Base-by-base conservation (phyloP, 2,113 vertebrate genomes). In the Parotia lawesii region DNA sequence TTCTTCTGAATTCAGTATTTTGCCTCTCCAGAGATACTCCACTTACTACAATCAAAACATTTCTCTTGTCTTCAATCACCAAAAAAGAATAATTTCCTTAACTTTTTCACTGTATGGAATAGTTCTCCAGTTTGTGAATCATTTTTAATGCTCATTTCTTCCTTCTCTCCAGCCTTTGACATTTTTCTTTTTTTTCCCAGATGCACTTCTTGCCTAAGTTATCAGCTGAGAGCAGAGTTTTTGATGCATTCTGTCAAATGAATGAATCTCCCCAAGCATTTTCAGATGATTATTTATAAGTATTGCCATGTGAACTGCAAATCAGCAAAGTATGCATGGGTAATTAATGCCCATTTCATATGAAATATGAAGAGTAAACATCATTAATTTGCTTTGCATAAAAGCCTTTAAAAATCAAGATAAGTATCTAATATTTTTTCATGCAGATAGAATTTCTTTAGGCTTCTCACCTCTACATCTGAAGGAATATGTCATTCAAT, bases 221-320 rank as follows among this genome's bases (percentile, higher is more conserved):
- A 92, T 95, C 92, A 90, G n/a, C 75, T 66, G 66, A 94, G 48
- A 90, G 62, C 70, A 95, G 70, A 93, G 51, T 21, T 90, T 93
- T 73, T 96, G 89, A 91, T 93, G 92, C 66, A 65, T 90, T 86
- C 79, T 94, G 78, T 93, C 72, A 82, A 90, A 82, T 69, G 81
- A 94, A 78, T 91, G 44, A 93, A 90, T 89, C 53, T 95, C 84
- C 81, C 66, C 57, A 87, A 80, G 78, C 75, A 80, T 95, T 94
- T 97, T 94, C 71, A 90, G 62, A 81, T 88, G 45, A 84, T 94
- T 93, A 94, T 95, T 96, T 94, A 69, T 95, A 94, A 96, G 56
- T 62, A 91, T 78, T 83, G 78, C 78, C 25, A 66, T 83, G 35
- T 89, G 87, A 95, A 85, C 76, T 83, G 81, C 45, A 95, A 93